Percentiles rank a stretch among this genome's conserved stretches.
Evolutionary conservation across 1,140 invertebrate genomes (phyloP).

Genomic region (Drosophila grimshawi): DNA sequence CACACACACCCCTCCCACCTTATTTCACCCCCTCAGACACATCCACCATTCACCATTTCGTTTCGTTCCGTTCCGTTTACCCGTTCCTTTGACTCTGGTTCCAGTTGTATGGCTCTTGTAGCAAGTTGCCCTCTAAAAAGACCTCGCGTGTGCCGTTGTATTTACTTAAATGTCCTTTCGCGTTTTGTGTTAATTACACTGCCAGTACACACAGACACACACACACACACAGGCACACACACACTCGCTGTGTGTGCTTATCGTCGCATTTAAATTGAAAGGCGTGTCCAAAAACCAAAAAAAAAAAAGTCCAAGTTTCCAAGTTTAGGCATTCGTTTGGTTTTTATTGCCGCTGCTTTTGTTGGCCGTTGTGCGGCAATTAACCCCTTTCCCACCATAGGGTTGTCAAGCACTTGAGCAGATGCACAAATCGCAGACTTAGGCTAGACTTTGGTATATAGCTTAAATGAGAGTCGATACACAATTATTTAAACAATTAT

Average conservation of each 20-base stretch:
- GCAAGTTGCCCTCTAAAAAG: slow-evolving; percentile 31
- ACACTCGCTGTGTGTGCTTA: slow-evolving; percentile 27
- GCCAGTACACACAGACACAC: slow-evolving; percentile 29
- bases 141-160: slow-evolving; percentile 53
- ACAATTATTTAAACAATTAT: too few relatives aligned
- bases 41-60: slow-evolving; percentile 24
- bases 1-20: background rate
- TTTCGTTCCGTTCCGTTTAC: slow-evolving; percentile 25
- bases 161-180: slow-evolving; percentile 66
- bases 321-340: slow-evolving; percentile 33
- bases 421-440: too few relatives aligned
- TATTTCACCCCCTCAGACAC: slow-evolving; percentile 15
- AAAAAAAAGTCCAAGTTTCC: slow-evolving; percentile 29
- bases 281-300: slow-evolving; percentile 45
- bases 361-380: slow-evolving; percentile 53
- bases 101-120: background rate
- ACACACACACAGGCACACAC: slow-evolving; percentile 4
- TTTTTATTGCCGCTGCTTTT: slow-evolving; percentile 46
- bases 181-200: slow-evolving; percentile 67
- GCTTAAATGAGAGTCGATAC: too few relatives aligned
- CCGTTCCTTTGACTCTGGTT: slow-evolving; percentile 26
- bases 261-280: slow-evolving; percentile 67
- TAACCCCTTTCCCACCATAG: slow-evolving; percentile 58
- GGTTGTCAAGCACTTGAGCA: slow-evolving; percentile 8
- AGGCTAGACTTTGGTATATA: too few relatives aligned